phyloP scores from a whole-genome alignment of 2,797 vertebrate species.

The Anguilla megastoma region DNA sequence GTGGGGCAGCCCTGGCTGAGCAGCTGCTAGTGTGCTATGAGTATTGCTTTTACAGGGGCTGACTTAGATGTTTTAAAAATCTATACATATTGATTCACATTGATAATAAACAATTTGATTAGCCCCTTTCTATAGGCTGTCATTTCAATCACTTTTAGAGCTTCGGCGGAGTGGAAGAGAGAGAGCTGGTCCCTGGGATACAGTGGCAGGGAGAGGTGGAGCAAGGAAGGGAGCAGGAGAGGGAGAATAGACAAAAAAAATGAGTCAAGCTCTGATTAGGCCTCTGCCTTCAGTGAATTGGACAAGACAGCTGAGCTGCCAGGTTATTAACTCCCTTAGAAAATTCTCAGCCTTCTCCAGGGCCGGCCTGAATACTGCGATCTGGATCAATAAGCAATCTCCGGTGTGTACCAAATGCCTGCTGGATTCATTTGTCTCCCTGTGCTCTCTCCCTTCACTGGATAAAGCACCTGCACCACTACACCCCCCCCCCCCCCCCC shows the following conservation, averaged over 20 bases:
- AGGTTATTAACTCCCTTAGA: slow-evolving; percentile 99
- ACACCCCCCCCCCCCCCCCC: slow-evolving; percentile 42
- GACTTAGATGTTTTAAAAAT: slow-evolving; percentile 99
- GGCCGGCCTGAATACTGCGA: slow-evolving; percentile 93
- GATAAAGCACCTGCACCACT: slow-evolving; percentile 99
- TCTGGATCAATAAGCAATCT: slow-evolving; percentile 99
- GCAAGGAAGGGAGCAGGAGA: slow-evolving; percentile 61
- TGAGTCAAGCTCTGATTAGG: slow-evolving; percentile 99
- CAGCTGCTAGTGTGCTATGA: slow-evolving; percentile 81
- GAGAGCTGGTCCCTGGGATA: slow-evolving; percentile 73
- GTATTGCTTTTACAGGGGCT: slow-evolving; percentile 87
- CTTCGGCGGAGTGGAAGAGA: slow-evolving; percentile 92
- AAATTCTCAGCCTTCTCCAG: slow-evolving; percentile 94
- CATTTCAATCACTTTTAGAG: slow-evolving; percentile 97
- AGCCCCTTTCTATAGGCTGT: slow-evolving; percentile 98
- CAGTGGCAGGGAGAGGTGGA: slow-evolving; percentile 52
- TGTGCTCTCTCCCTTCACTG: slow-evolving; percentile 98
- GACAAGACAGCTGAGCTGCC: slow-evolving; percentile 99
- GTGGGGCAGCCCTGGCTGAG: slow-evolving; percentile 57
- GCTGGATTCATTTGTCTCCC: slow-evolving; percentile 98
- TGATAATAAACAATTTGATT: slow-evolving; percentile 99
- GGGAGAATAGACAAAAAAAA: slow-evolving; percentile 82
- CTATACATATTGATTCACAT: slow-evolving; percentile 99
- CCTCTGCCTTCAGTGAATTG: slow-evolving; percentile 98
- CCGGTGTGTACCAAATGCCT: slow-evolving; percentile 99